Percentiles rank a stretch among this genome's conserved stretches.
Conservation (phyloP, 2,797 vertebrate genomes). For the Acridotheres tristis region DNA sequence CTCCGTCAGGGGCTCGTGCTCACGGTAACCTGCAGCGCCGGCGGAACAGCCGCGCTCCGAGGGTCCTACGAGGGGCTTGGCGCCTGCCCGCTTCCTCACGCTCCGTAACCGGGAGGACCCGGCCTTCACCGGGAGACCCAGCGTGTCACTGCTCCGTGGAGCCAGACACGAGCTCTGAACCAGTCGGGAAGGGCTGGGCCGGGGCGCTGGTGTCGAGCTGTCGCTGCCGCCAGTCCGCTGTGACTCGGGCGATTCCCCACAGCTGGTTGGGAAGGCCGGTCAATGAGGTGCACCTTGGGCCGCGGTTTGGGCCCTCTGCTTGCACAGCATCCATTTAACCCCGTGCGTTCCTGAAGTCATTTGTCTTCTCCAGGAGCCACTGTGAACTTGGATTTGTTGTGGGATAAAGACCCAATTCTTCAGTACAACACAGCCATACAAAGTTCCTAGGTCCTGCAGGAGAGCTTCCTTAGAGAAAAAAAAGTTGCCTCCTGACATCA, state of each 20-base stretch:
- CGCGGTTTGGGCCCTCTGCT: neutral
- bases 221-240: neutral
- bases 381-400: neutral
- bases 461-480: neutral
- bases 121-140: no score
- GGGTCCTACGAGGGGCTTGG: fast-evolving
- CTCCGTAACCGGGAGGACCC: no score
- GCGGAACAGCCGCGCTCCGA: neutral
- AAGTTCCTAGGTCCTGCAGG: neutral
- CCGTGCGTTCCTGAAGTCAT: neutral
- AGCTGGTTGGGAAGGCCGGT: neutral
- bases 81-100: neutral
- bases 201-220: neutral
- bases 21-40: neutral
- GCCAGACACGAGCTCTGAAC: neutral
- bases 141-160: fast-evolving
- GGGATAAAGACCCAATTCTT: neutral
- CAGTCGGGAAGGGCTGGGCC: neutral
- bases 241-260: neutral
- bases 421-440: neutral
- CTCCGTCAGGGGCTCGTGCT: neutral
- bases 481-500: neutral
- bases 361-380: neutral
- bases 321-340: neutral
- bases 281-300: fast-evolving